A percentile compares a stretch with the other conserved stretches of the same genome.
Evolutionary conservation across 2,113 vertebrate species (phyloP).

Genomic region (Hassar affinis): DNA sequence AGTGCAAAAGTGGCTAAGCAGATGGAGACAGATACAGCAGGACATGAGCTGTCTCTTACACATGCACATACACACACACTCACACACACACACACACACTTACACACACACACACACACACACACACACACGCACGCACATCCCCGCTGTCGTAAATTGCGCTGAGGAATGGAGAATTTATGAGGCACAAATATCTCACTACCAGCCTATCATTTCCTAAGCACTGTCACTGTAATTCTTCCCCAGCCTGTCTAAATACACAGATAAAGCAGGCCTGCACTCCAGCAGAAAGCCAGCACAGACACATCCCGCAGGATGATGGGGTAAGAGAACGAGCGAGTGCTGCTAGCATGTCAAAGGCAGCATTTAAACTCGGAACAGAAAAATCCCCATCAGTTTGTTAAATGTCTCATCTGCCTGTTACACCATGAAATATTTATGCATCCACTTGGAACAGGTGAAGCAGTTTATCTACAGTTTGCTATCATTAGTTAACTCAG

Average conservation of each 20-base stretch:
- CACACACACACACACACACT: constrained; percentile 38
- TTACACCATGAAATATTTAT: constrained; percentile 14
- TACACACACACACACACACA: constrained; percentile 49
- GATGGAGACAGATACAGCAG: constrained; percentile 66
- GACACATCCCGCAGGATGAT: constrained; percentile 43
- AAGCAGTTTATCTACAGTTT: neutral
- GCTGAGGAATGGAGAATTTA: constrained; percentile 67
- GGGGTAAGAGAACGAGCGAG: constrained; percentile 23
- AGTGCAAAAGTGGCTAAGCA: constrained; percentile 66
- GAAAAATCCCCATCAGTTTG: constrained; percentile 38
- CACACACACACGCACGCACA: constrained; percentile 23
- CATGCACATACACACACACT: constrained; percentile 52
- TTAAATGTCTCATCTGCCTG: constrained; percentile 33
- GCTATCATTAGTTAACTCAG: constrained; percentile 24
- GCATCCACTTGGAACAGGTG: neutral
- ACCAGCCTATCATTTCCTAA: constrained; percentile 68
- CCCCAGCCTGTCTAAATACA: constrained; percentile 62
- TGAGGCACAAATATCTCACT: constrained; percentile 68
- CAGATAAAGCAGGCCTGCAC: constrained; percentile 59
- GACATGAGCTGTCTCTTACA: constrained; percentile 62
- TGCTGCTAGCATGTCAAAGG: constrained; percentile 29
- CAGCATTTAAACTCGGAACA: constrained; percentile 38
- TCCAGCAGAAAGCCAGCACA: constrained; percentile 49
- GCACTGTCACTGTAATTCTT: constrained; percentile 67
- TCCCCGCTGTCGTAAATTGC: constrained; percentile 60